These are phyloP conservation scores for Sipha maydis DNA, from an alignment of 2,888 invertebrate species.

Conservation along the genomic window DNA sequence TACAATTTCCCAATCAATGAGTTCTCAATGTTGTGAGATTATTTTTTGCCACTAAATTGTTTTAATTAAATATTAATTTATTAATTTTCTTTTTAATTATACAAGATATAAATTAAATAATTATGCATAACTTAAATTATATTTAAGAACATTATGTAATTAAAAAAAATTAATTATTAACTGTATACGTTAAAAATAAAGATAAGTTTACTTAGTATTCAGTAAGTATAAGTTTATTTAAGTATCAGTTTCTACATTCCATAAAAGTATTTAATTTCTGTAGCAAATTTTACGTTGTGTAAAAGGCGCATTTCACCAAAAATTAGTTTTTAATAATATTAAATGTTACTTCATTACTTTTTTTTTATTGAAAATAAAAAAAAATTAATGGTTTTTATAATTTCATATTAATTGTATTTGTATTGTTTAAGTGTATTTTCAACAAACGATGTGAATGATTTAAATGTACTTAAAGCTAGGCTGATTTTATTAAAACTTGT, in stretches of 20 bases:
- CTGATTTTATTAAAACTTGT: background rate
- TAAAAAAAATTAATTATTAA: conserved; percentile 6
- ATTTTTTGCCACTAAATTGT: background rate
- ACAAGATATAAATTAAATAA: background rate
- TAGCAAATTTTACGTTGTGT: background rate
- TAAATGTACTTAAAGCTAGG: background rate
- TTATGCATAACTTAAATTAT: background rate
- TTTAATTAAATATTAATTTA: background rate
- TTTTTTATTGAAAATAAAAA: background rate
- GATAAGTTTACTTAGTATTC: conserved; percentile 6
- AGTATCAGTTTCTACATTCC: conserved; percentile 7
- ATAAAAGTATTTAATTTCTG: background rate
- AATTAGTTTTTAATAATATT: conserved; percentile 26
- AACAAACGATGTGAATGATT: background rate
- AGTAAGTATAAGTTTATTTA: background rate
- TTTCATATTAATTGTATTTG: background rate
- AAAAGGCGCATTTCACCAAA: conserved; percentile 32
- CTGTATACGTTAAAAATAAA: conserved; percentile 21
- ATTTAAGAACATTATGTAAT: background rate
- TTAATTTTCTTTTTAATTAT: background rate
- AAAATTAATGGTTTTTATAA: background rate
- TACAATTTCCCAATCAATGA: conserved; percentile 1
- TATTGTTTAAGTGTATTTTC: background rate
- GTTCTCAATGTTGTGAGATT: background rate
- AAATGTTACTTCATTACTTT: background rate